Evolutionary conservation across 2,113 vertebrate species (phyloP).

Genomic region (Silurus meridionalis): DNA sequence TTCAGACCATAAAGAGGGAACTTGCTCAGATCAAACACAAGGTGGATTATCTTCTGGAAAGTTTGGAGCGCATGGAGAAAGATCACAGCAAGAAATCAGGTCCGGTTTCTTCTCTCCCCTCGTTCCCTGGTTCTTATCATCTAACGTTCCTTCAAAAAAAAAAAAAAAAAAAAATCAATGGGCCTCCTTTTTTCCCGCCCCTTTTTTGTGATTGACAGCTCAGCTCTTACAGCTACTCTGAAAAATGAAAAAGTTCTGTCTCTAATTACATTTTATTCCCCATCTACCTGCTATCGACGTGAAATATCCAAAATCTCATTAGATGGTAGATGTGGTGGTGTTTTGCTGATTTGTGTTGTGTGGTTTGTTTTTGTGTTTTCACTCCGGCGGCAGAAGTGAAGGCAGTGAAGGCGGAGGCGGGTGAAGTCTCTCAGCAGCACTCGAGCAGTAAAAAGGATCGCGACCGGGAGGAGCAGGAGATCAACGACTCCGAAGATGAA

Average conservation of each 20-base stretch:
- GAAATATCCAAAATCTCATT: neutral
- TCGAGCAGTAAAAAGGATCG: conserved; percentile 75
- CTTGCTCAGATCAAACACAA: conserved; percentile 89
- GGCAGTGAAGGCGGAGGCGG: conserved; percentile 74
- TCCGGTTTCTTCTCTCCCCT: conserved; percentile 27
- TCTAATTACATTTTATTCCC: neutral
- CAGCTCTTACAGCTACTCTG: no score
- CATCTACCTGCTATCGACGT: neutral
- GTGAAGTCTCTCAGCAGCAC: conserved; percentile 62
- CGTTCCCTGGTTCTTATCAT: neutral
- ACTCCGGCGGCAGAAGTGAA: conserved; percentile 68
- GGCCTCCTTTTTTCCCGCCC: neutral
- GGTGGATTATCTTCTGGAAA: conserved; percentile 86
- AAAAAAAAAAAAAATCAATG: neutral
- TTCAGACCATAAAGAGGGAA: conserved; percentile 87
- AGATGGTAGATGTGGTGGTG: no score
- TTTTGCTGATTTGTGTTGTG: no score
- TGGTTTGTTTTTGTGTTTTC: neutral
- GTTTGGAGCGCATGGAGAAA: conserved; percentile 84
- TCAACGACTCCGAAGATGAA: conserved; percentile 82
- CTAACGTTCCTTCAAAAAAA: no score
- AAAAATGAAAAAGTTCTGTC: neutral
- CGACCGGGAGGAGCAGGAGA: conserved; percentile 70
- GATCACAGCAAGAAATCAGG: conserved; percentile 81
- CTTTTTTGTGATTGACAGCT: no score